Base-by-base conservation (phyloP, 2,888 invertebrate genomes). In the Chrysolina oricalcia region DNA sequence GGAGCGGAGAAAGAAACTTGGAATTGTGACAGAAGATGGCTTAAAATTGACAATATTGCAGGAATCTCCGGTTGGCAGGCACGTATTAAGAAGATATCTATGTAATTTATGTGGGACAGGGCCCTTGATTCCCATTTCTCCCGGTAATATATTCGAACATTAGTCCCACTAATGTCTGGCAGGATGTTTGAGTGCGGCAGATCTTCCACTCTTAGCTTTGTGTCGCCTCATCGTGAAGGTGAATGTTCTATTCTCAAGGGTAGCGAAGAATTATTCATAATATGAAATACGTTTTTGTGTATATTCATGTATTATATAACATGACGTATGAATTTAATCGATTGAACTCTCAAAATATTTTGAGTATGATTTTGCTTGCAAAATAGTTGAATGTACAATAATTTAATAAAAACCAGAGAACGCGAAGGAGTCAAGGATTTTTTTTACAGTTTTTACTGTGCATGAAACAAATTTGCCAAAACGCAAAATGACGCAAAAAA, bases 81-180 rank as follows among this genome's bases (percentile, higher is more conserved):
- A 84, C 86, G 87, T 87, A 88, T 88, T 88, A 88, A 87, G 87
- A 84, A 88, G 87, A 88, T 88, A 88, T 88, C 87, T 86, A 82
- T 81, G 83, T 84, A 86, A 87, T 86, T 86, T 85, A 86, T 85
- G 86, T 84, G 82, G 83, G 81, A 82, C 83, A 79, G 81, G 81
- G 83, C 77, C 81, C 84, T 80, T 80, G 83, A 83, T 82, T 82
- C 82, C 80, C 81, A 81, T 77, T 83, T 79, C 82, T 77, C 78
- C 81, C 81, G 76, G 88, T 88, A 88, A 88, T 88, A 88, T 88
- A 88, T 88, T 88, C 88, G 85, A 84, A 87, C 87, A 86, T 87
- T 88, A 88, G 88, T 87, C 88, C 86, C 83, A 83, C 85, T 88
- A 87, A 87, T 88, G 87, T 88, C 87, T 87, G 86, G 84, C 85